Percentiles rank a stretch among this genome's conserved stretches.
Evolutionary conservation across 2,113 vertebrate species (phyloP).

Genomic region (Dasyornis broadbenti): DNA sequence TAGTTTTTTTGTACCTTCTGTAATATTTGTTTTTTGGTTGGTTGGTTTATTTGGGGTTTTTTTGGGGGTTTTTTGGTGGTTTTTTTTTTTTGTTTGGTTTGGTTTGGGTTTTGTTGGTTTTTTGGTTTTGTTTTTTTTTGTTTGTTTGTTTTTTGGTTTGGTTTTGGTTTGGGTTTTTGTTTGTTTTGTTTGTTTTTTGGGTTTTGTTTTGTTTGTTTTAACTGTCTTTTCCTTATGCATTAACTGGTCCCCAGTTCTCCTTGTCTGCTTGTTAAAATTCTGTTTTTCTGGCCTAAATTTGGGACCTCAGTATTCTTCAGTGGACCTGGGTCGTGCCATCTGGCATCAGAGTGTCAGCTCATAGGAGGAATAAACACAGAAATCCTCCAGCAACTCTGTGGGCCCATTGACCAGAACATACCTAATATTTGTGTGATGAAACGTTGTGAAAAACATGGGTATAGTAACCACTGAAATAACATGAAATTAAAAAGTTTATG

Average conservation of each 20-base stretch:
- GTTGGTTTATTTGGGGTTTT: background rate
- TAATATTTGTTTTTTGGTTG: background rate
- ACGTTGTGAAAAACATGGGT: background rate
- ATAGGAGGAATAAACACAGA: background rate
- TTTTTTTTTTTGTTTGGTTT: background rate
- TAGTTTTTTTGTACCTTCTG: background rate
- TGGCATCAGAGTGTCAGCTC: background rate
- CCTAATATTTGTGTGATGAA: background rate
- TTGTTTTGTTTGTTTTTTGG: too few relatives aligned
- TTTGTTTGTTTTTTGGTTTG: background rate
- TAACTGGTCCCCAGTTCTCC: background rate
- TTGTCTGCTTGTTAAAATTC: background rate
- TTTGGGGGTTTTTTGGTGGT: background rate
- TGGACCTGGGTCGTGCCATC: background rate
- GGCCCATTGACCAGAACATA: background rate
- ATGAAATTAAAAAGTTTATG: background rate
- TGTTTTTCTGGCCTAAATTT: background rate
- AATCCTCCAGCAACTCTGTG: background rate
- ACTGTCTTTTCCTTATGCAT: background rate
- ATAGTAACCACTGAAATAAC: background rate
- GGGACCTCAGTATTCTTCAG: background rate
- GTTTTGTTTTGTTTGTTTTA: background rate
- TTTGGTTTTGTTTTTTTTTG: too few relatives aligned
- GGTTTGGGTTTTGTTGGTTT: too few relatives aligned
- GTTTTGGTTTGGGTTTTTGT: background rate